phyloP scores from a whole-genome alignment of 2,797 vertebrate genomes.

The Melanotaenia trifasciata region DNA sequence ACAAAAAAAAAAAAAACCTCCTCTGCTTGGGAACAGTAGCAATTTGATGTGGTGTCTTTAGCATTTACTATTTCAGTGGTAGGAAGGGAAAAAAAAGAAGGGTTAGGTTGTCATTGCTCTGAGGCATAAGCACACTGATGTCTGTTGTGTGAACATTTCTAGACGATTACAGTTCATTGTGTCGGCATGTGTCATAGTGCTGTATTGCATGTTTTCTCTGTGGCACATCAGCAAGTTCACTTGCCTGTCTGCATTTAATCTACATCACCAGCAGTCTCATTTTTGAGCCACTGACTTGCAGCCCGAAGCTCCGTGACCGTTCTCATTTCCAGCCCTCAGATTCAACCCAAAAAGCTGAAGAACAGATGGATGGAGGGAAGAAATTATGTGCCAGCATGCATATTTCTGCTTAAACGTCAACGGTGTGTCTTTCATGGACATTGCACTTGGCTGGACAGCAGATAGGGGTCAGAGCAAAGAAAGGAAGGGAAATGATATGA shows the following conservation, averaged over 20 bases:
- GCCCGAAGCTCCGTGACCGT: slow-evolving; percentile 32
- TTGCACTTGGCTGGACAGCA: slow-evolving; percentile 53
- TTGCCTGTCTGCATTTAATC: slow-evolving; percentile 24
- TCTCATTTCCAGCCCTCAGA: slow-evolving; percentile 39
- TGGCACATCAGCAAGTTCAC: slow-evolving; percentile 35
- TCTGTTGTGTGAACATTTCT: slow-evolving; percentile 51
- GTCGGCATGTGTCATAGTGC: slow-evolving; percentile 34
- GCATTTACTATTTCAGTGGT: slow-evolving; percentile 35
- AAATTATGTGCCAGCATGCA: slow-evolving; percentile 39
- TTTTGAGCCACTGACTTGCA: slow-evolving; percentile 30
- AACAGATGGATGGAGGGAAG: slow-evolving; percentile 14
- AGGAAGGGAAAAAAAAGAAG: not conserved
- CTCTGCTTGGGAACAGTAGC: slow-evolving; percentile 46
- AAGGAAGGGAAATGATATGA: slow-evolving; percentile 34
- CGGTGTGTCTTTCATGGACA: slow-evolving; percentile 58
- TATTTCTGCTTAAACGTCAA: slow-evolving; percentile 21
- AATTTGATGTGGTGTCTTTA: slow-evolving; percentile 57
- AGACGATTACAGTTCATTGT: slow-evolving; percentile 38
- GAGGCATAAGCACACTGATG: slow-evolving; percentile 20
- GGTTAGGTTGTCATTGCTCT: slow-evolving; percentile 28
- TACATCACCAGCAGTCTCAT: slow-evolving; percentile 5
- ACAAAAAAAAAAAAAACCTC: slow-evolving; percentile 31
- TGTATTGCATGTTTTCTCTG: slow-evolving; percentile 16
- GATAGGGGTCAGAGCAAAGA: slow-evolving; percentile 57
- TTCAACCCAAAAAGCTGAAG: slow-evolving; percentile 33